phyloP scores from a whole-genome alignment of 2,888 invertebrate species.

The Lypha dubia region DNA sequence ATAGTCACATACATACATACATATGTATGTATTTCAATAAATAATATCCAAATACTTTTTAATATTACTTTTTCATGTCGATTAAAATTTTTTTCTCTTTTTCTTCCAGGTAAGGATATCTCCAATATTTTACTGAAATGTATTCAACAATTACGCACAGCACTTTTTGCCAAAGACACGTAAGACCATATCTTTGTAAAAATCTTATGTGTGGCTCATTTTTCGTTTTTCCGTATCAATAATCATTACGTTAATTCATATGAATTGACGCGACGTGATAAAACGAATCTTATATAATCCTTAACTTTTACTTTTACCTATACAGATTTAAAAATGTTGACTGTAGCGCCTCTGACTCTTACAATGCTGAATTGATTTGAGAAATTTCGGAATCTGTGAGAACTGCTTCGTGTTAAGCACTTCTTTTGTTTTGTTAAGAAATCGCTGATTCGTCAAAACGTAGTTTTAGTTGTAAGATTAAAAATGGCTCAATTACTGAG shows the following conservation, averaged over 20 bases:
- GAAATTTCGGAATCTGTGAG: too few species aligned
- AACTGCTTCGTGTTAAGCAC: too few species aligned
- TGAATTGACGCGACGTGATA: not conserved
- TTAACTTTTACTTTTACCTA: too few species aligned
- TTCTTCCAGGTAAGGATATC: constrained; percentile 77
- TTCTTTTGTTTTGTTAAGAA: too few species aligned
- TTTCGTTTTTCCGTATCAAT: not conserved
- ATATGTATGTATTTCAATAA: not conserved
- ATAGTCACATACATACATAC: not conserved
- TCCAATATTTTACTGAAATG: constrained; percentile 64
- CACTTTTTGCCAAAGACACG: constrained; percentile 80
- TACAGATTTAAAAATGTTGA: too few species aligned
- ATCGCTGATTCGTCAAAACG: too few species aligned
- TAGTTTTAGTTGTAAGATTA: not conserved
- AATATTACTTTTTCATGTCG: not conserved
- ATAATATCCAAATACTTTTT: not conserved
- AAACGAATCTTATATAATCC: too few species aligned
- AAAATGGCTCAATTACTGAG: constrained; percentile 77
- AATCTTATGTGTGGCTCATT: constrained; percentile 11
- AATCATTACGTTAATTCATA: not conserved
- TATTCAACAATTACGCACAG: constrained; percentile 57
- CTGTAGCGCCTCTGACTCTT: too few species aligned
- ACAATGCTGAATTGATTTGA: too few species aligned
- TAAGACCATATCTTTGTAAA: constrained; percentile 77
- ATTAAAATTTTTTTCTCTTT: constrained; percentile 28